Conservation (phyloP, 1,140 invertebrate genomes). For the Vanessa atalanta region DNA sequence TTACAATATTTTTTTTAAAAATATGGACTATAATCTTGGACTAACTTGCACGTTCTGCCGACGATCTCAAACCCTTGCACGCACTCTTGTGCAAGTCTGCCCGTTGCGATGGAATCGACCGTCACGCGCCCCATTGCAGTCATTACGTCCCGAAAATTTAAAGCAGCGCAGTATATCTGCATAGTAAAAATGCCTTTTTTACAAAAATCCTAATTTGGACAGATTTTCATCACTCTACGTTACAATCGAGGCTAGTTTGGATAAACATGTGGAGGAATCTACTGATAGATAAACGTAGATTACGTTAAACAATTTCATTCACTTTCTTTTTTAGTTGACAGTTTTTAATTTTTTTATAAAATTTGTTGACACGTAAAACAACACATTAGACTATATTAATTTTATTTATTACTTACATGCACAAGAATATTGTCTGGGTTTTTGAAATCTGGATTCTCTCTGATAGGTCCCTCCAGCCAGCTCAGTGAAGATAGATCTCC, state of each 20-base stretch:
- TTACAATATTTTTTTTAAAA: too few species aligned
- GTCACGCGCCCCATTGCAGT: constrained; percentile 87
- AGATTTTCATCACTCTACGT: too few species aligned
- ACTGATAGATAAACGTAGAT: too few species aligned
- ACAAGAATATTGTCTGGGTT: constrained; percentile 70
- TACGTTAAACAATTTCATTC: too few species aligned
- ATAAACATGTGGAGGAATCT: too few species aligned
- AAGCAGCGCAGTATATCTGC: constrained; percentile 83
- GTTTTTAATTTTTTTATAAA: too few species aligned
- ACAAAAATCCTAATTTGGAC: too few species aligned
- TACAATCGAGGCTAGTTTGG: too few species aligned
- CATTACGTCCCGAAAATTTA: constrained; percentile 92
- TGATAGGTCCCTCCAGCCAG: constrained; percentile 88
- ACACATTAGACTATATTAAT: too few species aligned
- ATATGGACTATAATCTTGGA: not conserved
- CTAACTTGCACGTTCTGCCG: constrained; percentile 80
- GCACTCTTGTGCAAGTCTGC: constrained; percentile 83
- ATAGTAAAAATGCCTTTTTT: too few species aligned
- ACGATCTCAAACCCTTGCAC: constrained; percentile 88
- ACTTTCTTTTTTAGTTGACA: too few species aligned
- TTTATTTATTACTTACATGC: constrained; percentile 71
- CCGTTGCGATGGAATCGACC: constrained; percentile 82
- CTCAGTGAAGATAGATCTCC: constrained; percentile 92
- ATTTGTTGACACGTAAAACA: too few species aligned
- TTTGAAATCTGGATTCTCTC: constrained; percentile 56